Conservation (phyloP, 1,140 invertebrate species). For the Bradysia coprophila region DNA sequence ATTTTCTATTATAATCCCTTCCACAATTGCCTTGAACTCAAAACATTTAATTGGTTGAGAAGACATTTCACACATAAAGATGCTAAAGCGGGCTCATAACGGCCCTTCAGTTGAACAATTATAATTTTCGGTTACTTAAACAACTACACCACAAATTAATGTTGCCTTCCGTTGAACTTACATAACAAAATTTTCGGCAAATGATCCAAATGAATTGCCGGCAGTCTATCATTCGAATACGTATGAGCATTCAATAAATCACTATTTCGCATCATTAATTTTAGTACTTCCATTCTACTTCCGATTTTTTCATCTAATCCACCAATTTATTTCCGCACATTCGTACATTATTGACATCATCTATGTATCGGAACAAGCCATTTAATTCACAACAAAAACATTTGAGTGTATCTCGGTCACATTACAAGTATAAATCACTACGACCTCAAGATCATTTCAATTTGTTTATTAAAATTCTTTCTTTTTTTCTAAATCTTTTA, state of each 20-base stretch:
- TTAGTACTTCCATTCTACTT: conserved; percentile 23
- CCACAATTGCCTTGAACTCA: background rate
- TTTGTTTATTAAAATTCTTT: too few species aligned
- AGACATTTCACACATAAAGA: background rate
- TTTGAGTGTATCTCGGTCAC: too few species aligned
- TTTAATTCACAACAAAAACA: too few species aligned
- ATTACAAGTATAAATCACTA: too few species aligned
- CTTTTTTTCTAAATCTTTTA: too few species aligned
- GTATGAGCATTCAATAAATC: conserved; percentile 17
- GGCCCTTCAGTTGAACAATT: too few species aligned
- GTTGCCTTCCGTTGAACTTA: conserved; percentile 23
- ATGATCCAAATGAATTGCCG: conserved; percentile 47
- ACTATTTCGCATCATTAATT: conserved; percentile 25
- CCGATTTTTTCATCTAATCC: too few species aligned
- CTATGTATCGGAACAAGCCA: too few species aligned
- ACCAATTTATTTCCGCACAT: too few species aligned
- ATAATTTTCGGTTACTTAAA: too few species aligned
- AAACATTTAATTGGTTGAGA: background rate
- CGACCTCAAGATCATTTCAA: too few species aligned
- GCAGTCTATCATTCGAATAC: conserved; percentile 31
- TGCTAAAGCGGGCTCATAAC: background rate
- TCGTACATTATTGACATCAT: too few species aligned
- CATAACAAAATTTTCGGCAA: conserved; percentile 53
- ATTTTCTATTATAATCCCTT: background rate
- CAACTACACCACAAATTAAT: background rate